Evolutionary conservation across 2,797 vertebrate species (phyloP), one percentile per base, ranked within the genome.

Genomic region (Lithobates sylvaticus): DNA sequence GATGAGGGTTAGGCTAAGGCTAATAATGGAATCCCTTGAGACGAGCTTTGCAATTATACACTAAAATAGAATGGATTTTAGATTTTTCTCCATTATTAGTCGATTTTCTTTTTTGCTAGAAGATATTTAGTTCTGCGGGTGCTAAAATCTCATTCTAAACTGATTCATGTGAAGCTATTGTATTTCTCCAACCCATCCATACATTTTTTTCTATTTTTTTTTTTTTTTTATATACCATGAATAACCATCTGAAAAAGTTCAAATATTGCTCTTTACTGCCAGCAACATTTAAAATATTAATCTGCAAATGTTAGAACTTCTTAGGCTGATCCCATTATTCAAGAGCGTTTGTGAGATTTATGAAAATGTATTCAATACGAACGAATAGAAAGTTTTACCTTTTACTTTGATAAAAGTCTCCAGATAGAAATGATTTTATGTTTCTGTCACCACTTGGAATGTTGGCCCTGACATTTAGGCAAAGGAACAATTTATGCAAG

Each of bases 1-100:
- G 61, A 87, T 74, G 47, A 78, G 71, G 81, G 86, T 84, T 87
- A 87, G 58, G 47, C 76, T 74, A 50, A 84, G 86, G 81, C 81
- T 87, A 87, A 87, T 87, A 87, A 87, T 70, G 78, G 29, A 44
- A 76, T 84, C 15, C 21, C 15, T 84, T n/a, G 23, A 64, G 65
- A 84, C 32, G 34, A 79, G 77, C 81, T 76, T 69, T 74, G 76
- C 81, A 87, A 87, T 79, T 87, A 84, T 68, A 80, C 73, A 58
- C 42, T 80, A 69, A 87, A 75, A 84, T 44, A 70, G 70, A 80
- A 84, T 75, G 64, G 47, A 80, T 76, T 87, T 79, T 26, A 58
- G 80, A 21, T 50, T 73, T 76, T 47, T 83, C 54, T 79, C 71
- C 54, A 80, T 84, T 80, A 84, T 42, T 47, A 79, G 81, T 58